Evolutionary conservation across 2,797 vertebrate species (phyloP).

Genomic region (Oreortyx pictus): DNA sequence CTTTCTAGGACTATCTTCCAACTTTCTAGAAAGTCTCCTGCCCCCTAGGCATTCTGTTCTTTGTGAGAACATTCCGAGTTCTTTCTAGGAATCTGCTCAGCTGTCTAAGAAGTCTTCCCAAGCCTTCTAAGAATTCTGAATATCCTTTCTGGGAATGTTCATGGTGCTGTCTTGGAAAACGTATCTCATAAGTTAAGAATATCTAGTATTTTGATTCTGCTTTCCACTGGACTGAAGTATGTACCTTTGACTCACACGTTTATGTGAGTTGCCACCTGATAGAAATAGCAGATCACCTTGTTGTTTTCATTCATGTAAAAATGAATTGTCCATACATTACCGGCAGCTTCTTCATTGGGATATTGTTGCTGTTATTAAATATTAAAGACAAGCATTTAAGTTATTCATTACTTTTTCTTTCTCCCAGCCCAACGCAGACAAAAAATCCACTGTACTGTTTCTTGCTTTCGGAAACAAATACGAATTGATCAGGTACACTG

Average conservation of each 20-base stretch:
- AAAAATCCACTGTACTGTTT: neutral
- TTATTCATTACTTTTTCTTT: neutral
- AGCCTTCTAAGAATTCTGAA: neutral
- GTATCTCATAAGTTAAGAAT: neutral
- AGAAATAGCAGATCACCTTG: neutral
- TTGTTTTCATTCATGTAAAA: neutral
- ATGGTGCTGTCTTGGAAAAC: neutral
- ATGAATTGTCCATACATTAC: neutral
- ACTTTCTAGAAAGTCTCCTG: neutral
- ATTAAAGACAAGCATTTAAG: neutral
- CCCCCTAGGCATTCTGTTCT: neutral
- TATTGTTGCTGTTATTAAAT: neutral
- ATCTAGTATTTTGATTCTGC: neutral
- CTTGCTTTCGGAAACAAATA: neutral
- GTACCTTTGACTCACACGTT: neutral
- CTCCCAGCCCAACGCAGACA: neutral
- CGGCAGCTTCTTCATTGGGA: neutral
- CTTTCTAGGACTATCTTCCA: neutral
- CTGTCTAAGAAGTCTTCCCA: neutral
- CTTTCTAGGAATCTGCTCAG: neutral
- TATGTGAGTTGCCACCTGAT: neutral
- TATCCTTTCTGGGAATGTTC: neutral
- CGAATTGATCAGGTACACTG: neutral
- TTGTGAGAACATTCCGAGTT: neutral
- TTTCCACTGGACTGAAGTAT: neutral